Evolutionary conservation across 2,797 vertebrate genomes (phyloP).

Genomic region (Mus spretus): DNA sequence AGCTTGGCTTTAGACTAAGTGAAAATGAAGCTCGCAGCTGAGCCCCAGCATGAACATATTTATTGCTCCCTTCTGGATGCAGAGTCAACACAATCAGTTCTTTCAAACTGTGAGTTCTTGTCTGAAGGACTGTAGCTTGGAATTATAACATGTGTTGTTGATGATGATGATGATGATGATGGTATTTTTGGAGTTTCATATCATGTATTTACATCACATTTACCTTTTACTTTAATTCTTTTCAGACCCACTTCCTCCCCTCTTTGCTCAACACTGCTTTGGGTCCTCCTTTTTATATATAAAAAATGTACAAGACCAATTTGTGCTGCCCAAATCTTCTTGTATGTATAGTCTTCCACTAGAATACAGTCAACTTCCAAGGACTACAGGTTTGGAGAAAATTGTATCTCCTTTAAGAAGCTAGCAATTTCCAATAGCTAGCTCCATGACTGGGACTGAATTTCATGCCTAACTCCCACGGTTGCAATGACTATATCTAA

Average conservation of each 20-base stretch:
- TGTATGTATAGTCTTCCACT: not conserved
- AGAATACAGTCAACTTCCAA: not conserved
- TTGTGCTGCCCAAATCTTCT: not conserved
- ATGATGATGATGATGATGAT: no score
- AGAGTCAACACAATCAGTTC: not conserved
- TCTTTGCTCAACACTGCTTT: not conserved
- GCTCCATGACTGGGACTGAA: not conserved
- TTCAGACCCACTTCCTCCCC: not conserved
- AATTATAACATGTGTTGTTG: not conserved
- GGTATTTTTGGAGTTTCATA: no score
- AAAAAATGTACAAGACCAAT: not conserved
- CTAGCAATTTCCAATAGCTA: not conserved
- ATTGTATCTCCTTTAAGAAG: not conserved
- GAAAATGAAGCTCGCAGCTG: not conserved
- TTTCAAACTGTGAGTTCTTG: not conserved
- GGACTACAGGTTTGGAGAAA: not conserved
- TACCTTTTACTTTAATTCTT: not conserved
- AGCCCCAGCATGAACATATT: not conserved
- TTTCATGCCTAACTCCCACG: not conserved
- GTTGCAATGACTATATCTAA: not conserved
- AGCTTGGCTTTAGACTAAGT: not conserved
- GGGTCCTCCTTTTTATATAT: not conserved
- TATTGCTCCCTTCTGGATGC: not conserved
- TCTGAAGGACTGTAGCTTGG: not conserved
- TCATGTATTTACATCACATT: not conserved